A percentile compares a stretch with the other conserved stretches of the same genome.
These are phyloP conservation scores for Empidonax alnorum DNA, from an alignment of 2,113 vertebrate species.

Conservation along the genomic window DNA sequence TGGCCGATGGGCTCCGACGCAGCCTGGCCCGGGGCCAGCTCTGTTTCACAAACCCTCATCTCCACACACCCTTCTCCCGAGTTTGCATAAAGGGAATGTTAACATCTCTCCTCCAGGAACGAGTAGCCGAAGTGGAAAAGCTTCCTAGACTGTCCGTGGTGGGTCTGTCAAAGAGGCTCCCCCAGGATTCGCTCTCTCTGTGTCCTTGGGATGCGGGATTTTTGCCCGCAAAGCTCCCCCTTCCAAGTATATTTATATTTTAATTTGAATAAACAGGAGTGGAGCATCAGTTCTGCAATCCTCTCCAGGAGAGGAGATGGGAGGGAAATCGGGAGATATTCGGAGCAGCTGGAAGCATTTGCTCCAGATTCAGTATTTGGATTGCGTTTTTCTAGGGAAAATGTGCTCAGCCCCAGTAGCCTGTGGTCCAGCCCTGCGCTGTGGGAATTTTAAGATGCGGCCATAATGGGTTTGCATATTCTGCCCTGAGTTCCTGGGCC, in stretches of 20 bases:
- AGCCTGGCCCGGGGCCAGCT: neutral
- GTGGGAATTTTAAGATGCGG: neutral
- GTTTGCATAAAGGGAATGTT: neutral
- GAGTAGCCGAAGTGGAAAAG: neutral
- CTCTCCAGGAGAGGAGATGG: neutral
- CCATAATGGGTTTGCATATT: rapidly evolving
- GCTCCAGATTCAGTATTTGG: neutral
- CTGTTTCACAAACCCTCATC: constrained; percentile 38
- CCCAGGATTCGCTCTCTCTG: neutral
- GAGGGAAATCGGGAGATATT: neutral
- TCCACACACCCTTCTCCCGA: neutral
- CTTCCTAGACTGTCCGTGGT: neutral
- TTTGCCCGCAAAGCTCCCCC: neutral
- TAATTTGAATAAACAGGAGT: neutral
- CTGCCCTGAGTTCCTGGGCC: neutral
- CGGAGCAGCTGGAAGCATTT: neutral
- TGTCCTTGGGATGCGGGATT: neutral
- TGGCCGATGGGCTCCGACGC: neutral
- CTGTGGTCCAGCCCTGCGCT: neutral
- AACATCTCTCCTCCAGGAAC: neutral
- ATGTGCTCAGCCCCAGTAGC: neutral
- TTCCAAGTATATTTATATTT: neutral
- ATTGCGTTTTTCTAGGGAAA: neutral
- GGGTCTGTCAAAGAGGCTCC: neutral
- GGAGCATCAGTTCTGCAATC: neutral